Evolutionary conservation across 2,888 invertebrate genomes (phyloP).

Genomic region (Scaptomyza cyrtandrae): DNA sequence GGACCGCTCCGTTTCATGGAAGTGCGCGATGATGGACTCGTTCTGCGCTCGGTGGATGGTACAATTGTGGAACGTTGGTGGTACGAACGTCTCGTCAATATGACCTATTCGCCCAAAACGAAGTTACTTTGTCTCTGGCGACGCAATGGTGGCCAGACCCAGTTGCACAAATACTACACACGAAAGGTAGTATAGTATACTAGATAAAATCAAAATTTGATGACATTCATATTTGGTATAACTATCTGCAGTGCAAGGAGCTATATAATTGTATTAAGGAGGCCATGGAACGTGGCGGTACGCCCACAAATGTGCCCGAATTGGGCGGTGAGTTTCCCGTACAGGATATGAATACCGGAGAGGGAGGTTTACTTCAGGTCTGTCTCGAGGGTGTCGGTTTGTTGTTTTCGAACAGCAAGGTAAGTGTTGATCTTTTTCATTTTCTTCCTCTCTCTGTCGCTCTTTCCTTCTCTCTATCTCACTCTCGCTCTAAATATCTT

Average conservation of each 20-base stretch:
- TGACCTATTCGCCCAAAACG: conserved; percentile 99
- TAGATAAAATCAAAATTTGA: too few relatives aligned
- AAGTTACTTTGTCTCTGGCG: conserved; percentile 99
- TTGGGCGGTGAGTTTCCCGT: conserved; percentile 98
- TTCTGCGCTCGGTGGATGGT: conserved; percentile 92
- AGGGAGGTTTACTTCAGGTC: conserved; percentile 98
- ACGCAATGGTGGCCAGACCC: conserved; percentile 96
- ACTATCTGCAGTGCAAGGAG: conserved; percentile 94
- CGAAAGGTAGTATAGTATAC: conserved; percentile 90
- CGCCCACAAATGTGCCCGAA: conserved; percentile 85
- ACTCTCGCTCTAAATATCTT: conserved; percentile 13
- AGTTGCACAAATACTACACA: conserved; percentile 99
- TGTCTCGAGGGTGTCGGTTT: conserved; percentile 99
- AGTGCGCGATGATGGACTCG: conserved; percentile 98
- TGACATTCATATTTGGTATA: neutral
- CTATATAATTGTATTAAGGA: conserved; percentile 99
- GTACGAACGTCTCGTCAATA: conserved; percentile 99
- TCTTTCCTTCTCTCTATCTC: conserved; percentile 11
- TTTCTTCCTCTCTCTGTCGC: conserved; percentile 26
- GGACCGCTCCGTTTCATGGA: conserved; percentile 95
- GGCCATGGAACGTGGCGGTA: conserved; percentile 97
- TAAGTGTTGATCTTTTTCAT: conserved; percentile 85
- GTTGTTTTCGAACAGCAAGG: conserved; percentile 99
- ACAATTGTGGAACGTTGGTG: conserved; percentile 98
- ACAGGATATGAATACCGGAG: conserved; percentile 98